Conservation (phyloP, 2,888 invertebrate species). For the Caenorhabditis macrosperma region DNA sequence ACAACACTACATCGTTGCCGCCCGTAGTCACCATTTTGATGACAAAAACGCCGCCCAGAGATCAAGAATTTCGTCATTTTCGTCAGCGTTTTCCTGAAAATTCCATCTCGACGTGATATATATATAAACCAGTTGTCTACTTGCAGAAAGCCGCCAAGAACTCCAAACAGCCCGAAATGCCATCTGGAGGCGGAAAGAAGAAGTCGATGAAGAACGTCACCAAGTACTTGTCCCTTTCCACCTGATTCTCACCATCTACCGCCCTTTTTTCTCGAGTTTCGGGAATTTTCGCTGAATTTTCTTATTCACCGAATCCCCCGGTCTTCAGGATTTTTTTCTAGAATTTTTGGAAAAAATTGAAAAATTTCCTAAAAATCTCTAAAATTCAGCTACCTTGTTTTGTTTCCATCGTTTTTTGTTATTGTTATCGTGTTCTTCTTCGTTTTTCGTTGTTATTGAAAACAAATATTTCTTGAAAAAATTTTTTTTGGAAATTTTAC, state of each 20-base stretch:
- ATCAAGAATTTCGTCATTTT: too few species aligned
- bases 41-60: too few species aligned
- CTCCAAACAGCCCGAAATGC: constrained; percentile 40
- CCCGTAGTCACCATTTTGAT: too few species aligned
- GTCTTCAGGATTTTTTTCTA: too few species aligned
- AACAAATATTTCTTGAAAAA: background rate
- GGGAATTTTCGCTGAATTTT: too few species aligned
- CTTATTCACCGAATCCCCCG: too few species aligned
- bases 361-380: too few species aligned
- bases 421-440: background rate
- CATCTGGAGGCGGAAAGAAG: constrained; percentile 54
- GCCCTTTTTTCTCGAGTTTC: constrained; percentile 7
- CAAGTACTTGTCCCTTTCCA: constrained; percentile 60
- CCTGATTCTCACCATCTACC: constrained; percentile 12
- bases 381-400: background rate
- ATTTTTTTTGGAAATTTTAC: background rate
- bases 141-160: constrained; percentile 47
- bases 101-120: too few species aligned
- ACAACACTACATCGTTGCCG: too few species aligned
- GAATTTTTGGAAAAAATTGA: background rate
- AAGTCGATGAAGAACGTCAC: constrained; percentile 61
- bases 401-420: background rate
- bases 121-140: too few species aligned
- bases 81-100: too few species aligned
- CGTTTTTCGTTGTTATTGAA: constrained; percentile 8